A percentile compares a stretch with the other conserved stretches of the same genome.
Conservation (phyloP, 2,888 invertebrate genomes). For the Clepsis dumicolana region DNA sequence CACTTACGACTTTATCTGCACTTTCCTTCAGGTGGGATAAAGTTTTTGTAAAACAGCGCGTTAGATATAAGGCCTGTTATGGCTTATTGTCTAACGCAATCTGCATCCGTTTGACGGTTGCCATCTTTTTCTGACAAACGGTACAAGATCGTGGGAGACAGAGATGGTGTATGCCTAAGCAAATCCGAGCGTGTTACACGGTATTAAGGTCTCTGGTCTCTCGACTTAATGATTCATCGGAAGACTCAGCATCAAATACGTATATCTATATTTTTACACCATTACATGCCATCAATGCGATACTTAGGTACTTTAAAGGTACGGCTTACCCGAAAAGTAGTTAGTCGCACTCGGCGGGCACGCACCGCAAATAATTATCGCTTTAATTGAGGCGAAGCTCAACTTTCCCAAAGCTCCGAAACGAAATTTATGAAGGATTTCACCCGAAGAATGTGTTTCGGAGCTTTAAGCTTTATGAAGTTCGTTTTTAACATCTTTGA, state of each 20-base stretch:
- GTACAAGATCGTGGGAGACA: no score
- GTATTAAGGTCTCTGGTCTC: no score
- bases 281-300: not conserved
- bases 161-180: no score
- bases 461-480: not conserved
- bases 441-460: conserved; percentile 1
- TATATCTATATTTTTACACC: not conserved
- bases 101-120: no score
- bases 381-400: conserved; percentile 32
- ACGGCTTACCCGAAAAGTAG: not conserved
- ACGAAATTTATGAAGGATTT: conserved; percentile 13
- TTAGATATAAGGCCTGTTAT: no score
- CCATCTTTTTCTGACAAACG: no score
- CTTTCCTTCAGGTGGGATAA: no score
- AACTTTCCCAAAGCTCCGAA: conserved; percentile 15
- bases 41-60: no score
- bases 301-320: not conserved
- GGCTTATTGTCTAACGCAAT: no score
- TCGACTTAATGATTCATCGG: no score
- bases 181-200: no score
- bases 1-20: no score
- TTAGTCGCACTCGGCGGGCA: not conserved
- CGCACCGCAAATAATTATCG: conserved; percentile 31
- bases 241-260: not conserved
- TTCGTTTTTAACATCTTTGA: not conserved